Conservation (phyloP, 2,797 vertebrate genomes). For the Gobionotothen gibberifrons region DNA sequence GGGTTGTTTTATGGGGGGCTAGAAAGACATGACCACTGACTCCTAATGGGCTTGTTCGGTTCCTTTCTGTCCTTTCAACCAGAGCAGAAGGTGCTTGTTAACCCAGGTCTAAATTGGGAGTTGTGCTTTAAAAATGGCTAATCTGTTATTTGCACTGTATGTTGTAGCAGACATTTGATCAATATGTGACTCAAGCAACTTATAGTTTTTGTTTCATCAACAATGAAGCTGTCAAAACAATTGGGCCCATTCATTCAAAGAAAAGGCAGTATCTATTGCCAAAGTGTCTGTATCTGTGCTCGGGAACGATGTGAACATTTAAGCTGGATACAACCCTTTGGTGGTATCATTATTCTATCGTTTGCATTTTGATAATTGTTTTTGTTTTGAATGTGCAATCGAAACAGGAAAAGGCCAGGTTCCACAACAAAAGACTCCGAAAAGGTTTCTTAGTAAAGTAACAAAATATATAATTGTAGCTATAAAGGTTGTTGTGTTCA, state of each 20-base stretch:
- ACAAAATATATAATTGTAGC: not conserved
- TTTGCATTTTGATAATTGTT: not conserved
- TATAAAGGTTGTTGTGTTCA: not conserved
- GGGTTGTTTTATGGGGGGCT: not conserved
- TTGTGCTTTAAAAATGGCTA: not conserved
- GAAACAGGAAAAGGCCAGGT: not conserved
- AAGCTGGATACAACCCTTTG: not conserved
- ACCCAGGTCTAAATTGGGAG: not conserved
- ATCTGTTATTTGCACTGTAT: not conserved
- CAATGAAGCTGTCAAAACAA: not conserved
- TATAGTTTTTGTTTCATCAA: not conserved
- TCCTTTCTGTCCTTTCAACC: not conserved
- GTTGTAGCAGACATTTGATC: not conserved
- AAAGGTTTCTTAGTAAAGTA: not conserved
- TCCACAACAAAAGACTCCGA: not conserved
- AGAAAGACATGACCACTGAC: slow-evolving; percentile 5
- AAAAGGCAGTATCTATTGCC: not conserved
- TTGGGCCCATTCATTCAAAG: not conserved
- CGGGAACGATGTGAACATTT: not conserved
- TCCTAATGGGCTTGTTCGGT: not conserved
- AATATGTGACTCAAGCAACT: not conserved
- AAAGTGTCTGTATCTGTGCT: not conserved
- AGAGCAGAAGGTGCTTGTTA: not conserved
- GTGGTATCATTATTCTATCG: not conserved
- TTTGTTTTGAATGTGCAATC: not conserved